Evolutionary conservation across 2,113 vertebrate genomes (phyloP), one percentile per base, ranked within the genome.

Genomic region (Lepisosteus osseus): DNA sequence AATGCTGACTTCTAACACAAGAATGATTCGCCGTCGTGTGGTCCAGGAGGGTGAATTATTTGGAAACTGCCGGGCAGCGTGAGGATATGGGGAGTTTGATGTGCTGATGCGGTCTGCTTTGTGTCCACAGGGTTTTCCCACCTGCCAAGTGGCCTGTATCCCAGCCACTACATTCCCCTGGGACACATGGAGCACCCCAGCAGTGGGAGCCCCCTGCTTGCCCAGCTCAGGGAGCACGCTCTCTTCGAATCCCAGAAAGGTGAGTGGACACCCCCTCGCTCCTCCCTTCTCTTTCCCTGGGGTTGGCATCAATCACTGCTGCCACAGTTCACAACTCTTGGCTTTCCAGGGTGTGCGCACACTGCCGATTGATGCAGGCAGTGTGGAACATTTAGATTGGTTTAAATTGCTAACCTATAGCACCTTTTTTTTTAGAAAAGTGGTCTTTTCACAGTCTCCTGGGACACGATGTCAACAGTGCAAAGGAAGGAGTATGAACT

Each of bases 221-320:
- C 90, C 61, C 93, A 96, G 72, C 91, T 98, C 83, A 87, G 94
- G 54, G 95, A 96, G 83, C 95, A 95, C 82, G 92, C 91, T 72
- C 93, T 97, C 78, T 97, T 95, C 0, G 96, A 98, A 72, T 88
- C 95, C 0, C 95, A 95, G 77, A 98, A 99, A 97, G 97, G 97
- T 98, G 75, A 92, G 95, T 83, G 2, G 44, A 6, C 29, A 29
- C 29, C 29, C 29, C 29, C 29, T 29, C 29, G 29, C 29, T 29
- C 29, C 29, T 2, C 29, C 29, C 29, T 29, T 29, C 29, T 29
- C 29, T 29, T 29, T 2, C 1, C 1, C 61, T 51, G 7, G 64
- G 54, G 54, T 44, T 54, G n/a, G 3, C 3, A n/a, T 61, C 17
- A 40, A 51, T 42, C 7, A 47, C 29, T 45, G 44, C 69, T 12